A percentile compares a stretch with the other conserved stretches of the same genome.
These are phyloP conservation scores for Caenorhabditis sp. DNA, from an alignment of 2,888 invertebrate genomes.

Conservation along the genomic window DNA sequence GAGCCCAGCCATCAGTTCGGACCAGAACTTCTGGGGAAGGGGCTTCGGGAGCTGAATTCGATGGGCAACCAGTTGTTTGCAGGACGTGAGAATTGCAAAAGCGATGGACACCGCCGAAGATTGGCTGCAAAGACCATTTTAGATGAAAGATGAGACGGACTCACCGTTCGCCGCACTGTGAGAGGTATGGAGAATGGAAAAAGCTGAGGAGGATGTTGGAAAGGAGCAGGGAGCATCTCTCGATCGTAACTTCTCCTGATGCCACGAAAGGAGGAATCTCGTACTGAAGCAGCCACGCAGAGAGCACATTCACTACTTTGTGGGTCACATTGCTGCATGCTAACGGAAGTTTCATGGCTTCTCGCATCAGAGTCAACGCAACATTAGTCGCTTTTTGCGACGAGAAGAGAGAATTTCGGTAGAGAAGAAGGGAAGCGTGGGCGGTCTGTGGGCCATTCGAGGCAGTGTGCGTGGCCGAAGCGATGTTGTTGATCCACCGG, in stretches of 20 bases:
- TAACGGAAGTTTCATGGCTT: constrained; percentile 76
- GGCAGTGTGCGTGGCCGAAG: constrained; percentile 62
- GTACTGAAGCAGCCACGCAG: constrained; percentile 74
- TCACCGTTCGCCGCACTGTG: constrained; percentile 69
- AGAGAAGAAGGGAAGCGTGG: constrained; percentile 69
- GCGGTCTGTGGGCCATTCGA: constrained; percentile 40
- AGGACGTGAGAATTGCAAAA: constrained; percentile 72
- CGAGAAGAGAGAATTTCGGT: constrained; percentile 69
- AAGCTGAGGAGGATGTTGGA: constrained; percentile 74
- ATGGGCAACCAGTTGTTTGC: constrained; percentile 73
- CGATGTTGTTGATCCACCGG: constrained; percentile 77
- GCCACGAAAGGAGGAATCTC: constrained; percentile 76
- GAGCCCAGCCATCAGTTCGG: constrained; percentile 69
- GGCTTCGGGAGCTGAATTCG: constrained; percentile 67
- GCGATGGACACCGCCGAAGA: constrained; percentile 73
- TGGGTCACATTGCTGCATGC: constrained; percentile 77
- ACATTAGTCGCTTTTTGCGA: constrained; percentile 73
- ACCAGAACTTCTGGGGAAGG: constrained; percentile 70
- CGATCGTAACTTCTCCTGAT: constrained; percentile 69
- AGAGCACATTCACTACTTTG: constrained; percentile 71
- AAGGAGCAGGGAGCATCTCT: constrained; percentile 69
- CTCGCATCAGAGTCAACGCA: constrained; percentile 76
- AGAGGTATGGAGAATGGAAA: constrained; percentile 76
- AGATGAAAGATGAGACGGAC: not conserved
- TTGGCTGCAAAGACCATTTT: constrained; percentile 26